phyloP scores from a whole-genome alignment of 2,113 vertebrate genomes.

The Recurvirostra avosetta region DNA sequence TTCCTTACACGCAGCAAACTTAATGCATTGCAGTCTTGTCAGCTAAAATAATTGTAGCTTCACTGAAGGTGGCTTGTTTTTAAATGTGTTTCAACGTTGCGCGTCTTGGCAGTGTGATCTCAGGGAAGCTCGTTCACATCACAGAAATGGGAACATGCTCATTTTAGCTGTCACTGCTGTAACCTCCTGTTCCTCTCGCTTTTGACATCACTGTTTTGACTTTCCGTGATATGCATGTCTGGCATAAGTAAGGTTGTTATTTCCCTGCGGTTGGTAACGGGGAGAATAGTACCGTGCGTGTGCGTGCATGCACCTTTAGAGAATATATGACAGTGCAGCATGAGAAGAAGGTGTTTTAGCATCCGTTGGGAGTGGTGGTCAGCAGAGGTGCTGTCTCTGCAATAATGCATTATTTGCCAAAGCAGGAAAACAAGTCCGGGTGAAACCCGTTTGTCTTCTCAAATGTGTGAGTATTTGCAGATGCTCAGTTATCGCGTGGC shows the following conservation, averaged over 20 bases:
- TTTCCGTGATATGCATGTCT: neutral
- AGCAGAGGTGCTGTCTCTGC: neutral
- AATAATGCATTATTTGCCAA: neutral
- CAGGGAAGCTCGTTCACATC: neutral
- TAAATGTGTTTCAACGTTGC: neutral
- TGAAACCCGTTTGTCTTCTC: neutral
- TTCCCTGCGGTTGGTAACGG: neutral
- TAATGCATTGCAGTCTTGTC: neutral
- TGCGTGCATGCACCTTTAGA: neutral
- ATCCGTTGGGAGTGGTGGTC: neutral
- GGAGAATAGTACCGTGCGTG: neutral
- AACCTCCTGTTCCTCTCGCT: neutral
- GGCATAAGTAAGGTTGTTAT: neutral
- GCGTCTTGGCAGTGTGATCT: neutral
- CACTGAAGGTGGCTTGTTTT: neutral
- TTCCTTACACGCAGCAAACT: neutral
- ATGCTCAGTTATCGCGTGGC: neutral
- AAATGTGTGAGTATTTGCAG: neutral
- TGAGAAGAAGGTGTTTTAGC: neutral
- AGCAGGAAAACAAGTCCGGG: neutral
- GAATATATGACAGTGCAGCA: neutral
- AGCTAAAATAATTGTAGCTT: neutral
- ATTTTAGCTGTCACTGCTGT: neutral
- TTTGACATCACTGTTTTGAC: constrained; percentile 16
- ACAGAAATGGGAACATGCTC: neutral